Base-by-base conservation (phyloP, 2,113 vertebrate species). In the Echinops telfairi region DNA sequence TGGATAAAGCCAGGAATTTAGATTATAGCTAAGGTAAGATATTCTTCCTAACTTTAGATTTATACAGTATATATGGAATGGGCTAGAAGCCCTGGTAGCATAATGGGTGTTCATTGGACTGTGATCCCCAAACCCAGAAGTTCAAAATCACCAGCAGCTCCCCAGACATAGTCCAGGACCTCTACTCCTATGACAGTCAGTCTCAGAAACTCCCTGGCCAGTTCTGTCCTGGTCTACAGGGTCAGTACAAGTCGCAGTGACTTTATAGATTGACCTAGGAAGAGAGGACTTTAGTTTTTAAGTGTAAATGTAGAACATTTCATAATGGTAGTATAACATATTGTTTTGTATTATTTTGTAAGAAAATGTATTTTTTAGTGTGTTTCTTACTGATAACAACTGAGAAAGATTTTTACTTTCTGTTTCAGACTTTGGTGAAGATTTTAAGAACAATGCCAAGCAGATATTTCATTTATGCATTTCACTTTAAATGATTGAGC, bases 331-430 rank as follows among this genome's bases (percentile, higher is more conserved):
- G 33, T 8, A 27, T 29, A 57, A 88, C 80, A 19, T 53, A 19
- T 53, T 5, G 17, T 83, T 77, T 90, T 73, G 15, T 25, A 73
- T 76, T 66, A 57, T 40, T 84, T 36, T 62, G 53, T 10, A 73
- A n/a, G 15, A 25, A 47, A 16, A 22, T 58, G 10, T 22, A 38
- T 77, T 38, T 25, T 38, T 57, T 38, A 62, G 0, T 53, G 36
- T 87, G 27, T 10, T 53, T 91, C 27, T 73, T 17, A 6, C 5
- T 57, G n/a, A 96, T 95, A 88, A 83, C 95, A 95, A 40, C 71
- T 97, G 73, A 90, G 91, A 66, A 60, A 25, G 4, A n/a, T 36
- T 23, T 83, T 25, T 88, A 82, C 43, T 87, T 82, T 83, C 29
- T 94, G 25, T 79, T 88, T 12, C 58, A 19, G 53, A 16, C 3